A percentile compares a stretch with the other conserved stretches of the same genome.
phyloP scores from a whole-genome alignment of 2,888 invertebrate species.

The Galeopsomyia nigrocyanea region DNA sequence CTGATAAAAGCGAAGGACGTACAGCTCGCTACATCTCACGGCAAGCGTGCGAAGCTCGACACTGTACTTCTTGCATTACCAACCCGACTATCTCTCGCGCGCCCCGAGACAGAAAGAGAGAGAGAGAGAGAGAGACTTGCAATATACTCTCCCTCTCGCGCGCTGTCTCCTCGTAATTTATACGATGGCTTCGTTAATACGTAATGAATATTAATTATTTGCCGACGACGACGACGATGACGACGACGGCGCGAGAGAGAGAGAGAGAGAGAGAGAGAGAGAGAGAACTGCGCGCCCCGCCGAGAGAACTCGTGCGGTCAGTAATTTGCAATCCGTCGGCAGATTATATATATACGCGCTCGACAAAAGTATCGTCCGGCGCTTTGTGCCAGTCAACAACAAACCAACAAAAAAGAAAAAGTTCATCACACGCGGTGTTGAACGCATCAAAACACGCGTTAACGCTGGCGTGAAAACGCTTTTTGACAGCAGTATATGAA shows the following conservation, averaged over 20 bases:
- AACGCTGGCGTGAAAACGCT: neutral
- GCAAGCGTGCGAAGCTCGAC: slow-evolving; percentile 50
- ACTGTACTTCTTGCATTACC: slow-evolving; percentile 52
- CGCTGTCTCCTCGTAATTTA: slow-evolving; percentile 59
- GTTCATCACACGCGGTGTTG: slow-evolving; percentile 3
- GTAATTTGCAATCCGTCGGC: slow-evolving; percentile 64
- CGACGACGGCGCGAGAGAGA: slow-evolving; percentile 32
- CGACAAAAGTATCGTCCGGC: slow-evolving; percentile 53
- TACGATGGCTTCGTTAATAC: slow-evolving; percentile 67
- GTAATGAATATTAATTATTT: slow-evolving; percentile 69
- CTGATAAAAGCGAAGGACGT: slow-evolving; percentile 23
- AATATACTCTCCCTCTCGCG: slow-evolving; percentile 16
- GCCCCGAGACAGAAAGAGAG: slow-evolving; percentile 13
- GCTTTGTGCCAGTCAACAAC: slow-evolving; percentile 43
- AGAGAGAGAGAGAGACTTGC: no score
- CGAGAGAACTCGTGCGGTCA: slow-evolving; percentile 49
- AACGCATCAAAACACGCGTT: slow-evolving; percentile 2
- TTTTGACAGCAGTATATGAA: neutral
- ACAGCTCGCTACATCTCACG: slow-evolving; percentile 61
- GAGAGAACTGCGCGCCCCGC: slow-evolving; percentile 48
- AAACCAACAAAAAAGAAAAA: slow-evolving; percentile 16
- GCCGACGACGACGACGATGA: slow-evolving; percentile 56
- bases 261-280: neutral
- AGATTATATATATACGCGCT: slow-evolving; percentile 36
- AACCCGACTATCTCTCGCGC: slow-evolving; percentile 7